Base-by-base conservation (phyloP, 2,888 invertebrate species). In the Oligia strigilis region DNA sequence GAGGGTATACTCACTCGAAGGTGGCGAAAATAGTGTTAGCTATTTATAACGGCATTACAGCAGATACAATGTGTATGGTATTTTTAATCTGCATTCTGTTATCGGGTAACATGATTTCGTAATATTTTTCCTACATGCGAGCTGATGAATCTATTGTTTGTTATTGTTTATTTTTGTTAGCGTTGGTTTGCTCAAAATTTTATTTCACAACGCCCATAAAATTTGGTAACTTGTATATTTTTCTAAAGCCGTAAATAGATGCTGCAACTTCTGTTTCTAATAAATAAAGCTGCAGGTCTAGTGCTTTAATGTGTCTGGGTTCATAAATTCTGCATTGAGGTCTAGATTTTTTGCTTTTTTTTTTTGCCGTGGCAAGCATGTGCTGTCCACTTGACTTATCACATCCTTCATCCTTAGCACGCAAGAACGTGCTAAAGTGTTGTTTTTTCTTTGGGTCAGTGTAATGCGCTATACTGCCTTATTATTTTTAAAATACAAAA, bases 341-440 rank as follows among this genome's bases (percentile, higher is more conserved):
- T 29, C 72, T 77, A 80, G 69, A 36, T 71, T 78, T 78, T 81
- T 72, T 67, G 19, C 8, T 67, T 78, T 82, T 80, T 75, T 82
- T 78, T 82, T 80, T 75, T 82, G 40, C 58, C 14, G 72, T 81
- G 60, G 72, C 78, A 82, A 77, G 77, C 80, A 77, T 84, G 67
- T 84, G 84, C 66, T 81, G 70, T 85, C 83, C 82, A 83, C 84
- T 87, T 66, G 40, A 81, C 74, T 88, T 90, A 85, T 88, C 82
- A 80, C 87, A 91, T 88, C 89, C 91, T 91, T 87, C 90, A 90
- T 90, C 88, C 87, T 85, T 85, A 80, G 82, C 82, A 86, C 88
- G 87, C 83, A 88, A 91, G 85, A 87, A 92, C 94, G 95, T 95
- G 94, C 91, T 92, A 83, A 89, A 94, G 93, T 87, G 88, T 81